Percentiles rank a stretch among this genome's conserved stretches.
These are phyloP conservation scores for Morpho achilles DNA, from an alignment of 2,888 invertebrate species.

Conservation along the genomic window DNA sequence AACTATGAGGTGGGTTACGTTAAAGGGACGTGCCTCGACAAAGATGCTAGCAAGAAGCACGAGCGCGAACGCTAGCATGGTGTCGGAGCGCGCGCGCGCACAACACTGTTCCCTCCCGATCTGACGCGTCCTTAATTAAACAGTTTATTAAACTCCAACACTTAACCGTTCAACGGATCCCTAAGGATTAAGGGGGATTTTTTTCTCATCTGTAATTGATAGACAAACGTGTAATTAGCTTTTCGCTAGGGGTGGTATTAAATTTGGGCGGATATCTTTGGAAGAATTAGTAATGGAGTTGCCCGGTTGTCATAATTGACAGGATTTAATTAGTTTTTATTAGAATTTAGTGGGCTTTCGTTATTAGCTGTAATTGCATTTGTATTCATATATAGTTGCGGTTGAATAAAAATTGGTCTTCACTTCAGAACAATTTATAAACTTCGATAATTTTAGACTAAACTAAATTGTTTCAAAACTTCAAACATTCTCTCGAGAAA, in stretches of 20 bases:
- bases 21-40: conserved; percentile 45
- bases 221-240: conserved; percentile 59
- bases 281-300: conserved; percentile 20
- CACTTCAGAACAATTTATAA: too few species aligned
- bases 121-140: conserved; percentile 69
- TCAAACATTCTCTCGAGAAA: too few species aligned
- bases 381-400: not conserved
- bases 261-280: conserved; percentile 35
- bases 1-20: conserved; percentile 58
- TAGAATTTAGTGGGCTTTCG: conserved; percentile 10
- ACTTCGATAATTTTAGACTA: too few species aligned
- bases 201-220: conserved; percentile 53
- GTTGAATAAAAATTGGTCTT: too few species aligned
- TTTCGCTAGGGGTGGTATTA: conserved; percentile 47
- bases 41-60: conserved; percentile 34
- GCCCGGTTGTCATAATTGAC: conserved; percentile 28
- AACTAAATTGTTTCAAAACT: too few species aligned
- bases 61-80: conserved; percentile 52
- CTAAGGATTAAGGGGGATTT: conserved; percentile 45
- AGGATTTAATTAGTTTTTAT: conserved; percentile 23
- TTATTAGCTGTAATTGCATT: not conserved
- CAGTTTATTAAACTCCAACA: conserved; percentile 75
- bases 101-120: conserved; percentile 57
- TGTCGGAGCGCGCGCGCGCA: conserved; percentile 55
- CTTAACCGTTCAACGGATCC: conserved; percentile 62